Base-by-base conservation (phyloP, 1,140 invertebrate genomes). In the Drosophila tropicalis region DNA sequence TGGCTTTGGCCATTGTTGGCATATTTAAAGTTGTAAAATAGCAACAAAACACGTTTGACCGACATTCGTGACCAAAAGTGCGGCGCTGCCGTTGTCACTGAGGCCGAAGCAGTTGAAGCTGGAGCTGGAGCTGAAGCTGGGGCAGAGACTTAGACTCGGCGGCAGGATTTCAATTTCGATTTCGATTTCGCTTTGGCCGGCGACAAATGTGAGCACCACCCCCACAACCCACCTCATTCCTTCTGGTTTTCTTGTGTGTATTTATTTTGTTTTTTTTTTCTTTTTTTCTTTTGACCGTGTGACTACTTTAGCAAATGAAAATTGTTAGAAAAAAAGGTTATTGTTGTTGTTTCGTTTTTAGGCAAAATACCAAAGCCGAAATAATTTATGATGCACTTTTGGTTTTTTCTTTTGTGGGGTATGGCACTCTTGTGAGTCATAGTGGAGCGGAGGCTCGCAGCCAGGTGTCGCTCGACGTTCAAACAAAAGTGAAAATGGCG, bases 1-100 rank as follows among this genome's bases (percentile, higher is more conserved):
- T 67, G 67, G 67, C 77, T 29, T 62, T 60, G 77, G 70, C 70
- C 83, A 86, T 89, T 86, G 85, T 89, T 89, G 84, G 84, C 84
- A 89, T 89, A 89, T 89, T 89, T 89, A 89, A 89, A 89, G 85
- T 89, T 89, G 84, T 89, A 89, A 89, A 87, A 87, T 87, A 87
- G 84, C 85, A 72, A 73, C 76, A 83, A 89, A 89, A 89, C 84
- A 89, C 84, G 84, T 89, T 89, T 89, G 84, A 89, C 84, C 84
- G 84, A 89, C 84, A 89, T 89, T 89, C 84, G 84, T 89, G 84
- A 89, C 84, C 84, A 78, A 89, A 89, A 51, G 44, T 51, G 84
- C 87, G 83, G 79, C 76, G 79, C 82, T 75, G 81, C 81, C 62
- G 67, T 51, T 70, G 58, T 36, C 47, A 54, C 41, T 22, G 67